A percentile compares a stretch with the other conserved stretches of the same genome.
Evolutionary conservation across 2,113 vertebrate species (phyloP).

Genomic region (Manacus vitellinus): DNA sequence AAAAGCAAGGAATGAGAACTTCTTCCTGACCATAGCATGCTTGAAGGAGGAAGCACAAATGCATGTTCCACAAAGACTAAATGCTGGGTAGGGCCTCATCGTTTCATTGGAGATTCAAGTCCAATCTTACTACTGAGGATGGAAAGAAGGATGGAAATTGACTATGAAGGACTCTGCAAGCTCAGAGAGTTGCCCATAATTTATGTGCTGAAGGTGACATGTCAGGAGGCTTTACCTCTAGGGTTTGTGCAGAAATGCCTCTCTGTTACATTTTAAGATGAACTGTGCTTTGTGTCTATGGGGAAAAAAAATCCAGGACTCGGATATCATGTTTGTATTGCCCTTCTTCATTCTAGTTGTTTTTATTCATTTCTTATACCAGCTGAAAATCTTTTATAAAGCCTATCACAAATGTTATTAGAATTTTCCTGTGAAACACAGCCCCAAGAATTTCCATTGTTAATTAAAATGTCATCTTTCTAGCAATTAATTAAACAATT

Average conservation of each 20-base stretch:
- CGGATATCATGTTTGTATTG: background rate
- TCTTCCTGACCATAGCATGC: background rate
- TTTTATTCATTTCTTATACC: background rate
- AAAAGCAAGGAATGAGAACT: background rate
- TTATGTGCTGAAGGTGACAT: background rate
- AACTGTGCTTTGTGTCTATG: background rate
- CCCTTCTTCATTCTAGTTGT: background rate
- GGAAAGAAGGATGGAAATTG: background rate
- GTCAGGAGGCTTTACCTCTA: background rate
- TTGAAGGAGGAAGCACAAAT: background rate
- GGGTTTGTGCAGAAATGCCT: background rate
- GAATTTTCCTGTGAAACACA: background rate
- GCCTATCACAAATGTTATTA: background rate
- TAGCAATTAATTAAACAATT: constrained; percentile 5
- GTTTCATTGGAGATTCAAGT: fast-evolving
- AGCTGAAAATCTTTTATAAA: background rate
- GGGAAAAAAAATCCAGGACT: background rate
- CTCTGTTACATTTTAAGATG: background rate
- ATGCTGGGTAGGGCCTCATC: background rate
- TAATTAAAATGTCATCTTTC: constrained; percentile 6
- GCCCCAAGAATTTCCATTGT: background rate
- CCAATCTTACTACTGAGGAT: background rate
- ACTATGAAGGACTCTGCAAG: background rate
- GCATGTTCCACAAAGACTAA: background rate
- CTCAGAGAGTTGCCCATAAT: background rate